phyloP scores from a whole-genome alignment of 2,797 vertebrate species.

The Coilia nasus region DNA sequence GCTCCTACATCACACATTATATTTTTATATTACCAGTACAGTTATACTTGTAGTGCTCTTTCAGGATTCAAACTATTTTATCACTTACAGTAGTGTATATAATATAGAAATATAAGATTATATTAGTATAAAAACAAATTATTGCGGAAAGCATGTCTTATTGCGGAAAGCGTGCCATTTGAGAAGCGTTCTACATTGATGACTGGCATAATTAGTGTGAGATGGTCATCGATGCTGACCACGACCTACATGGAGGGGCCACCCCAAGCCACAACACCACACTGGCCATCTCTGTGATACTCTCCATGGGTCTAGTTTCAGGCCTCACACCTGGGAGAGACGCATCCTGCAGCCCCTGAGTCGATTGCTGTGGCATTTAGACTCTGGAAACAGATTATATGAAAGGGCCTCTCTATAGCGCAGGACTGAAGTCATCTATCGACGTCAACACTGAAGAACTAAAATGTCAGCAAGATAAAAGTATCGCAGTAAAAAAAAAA shows the following conservation, averaged over 20 bases:
- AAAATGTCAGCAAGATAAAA: conserved; percentile 12
- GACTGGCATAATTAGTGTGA: not conserved
- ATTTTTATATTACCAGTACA: too few species aligned
- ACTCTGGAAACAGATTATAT: not conserved
- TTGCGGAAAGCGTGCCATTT: not conserved
- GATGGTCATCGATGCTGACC: not conserved
- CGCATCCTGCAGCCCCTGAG: not conserved
- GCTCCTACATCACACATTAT: too few species aligned
- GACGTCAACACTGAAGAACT: not conserved
- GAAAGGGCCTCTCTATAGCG: not conserved
- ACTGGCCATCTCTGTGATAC: not conserved
- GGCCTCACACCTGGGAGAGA: too few species aligned
- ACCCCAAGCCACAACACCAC: not conserved
- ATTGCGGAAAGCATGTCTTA: not conserved
- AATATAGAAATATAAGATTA: not conserved
- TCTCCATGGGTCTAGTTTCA: not conserved
- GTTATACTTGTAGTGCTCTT: not conserved
- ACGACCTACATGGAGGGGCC: not conserved
- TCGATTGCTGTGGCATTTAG: not conserved
- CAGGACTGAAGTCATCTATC: not conserved
- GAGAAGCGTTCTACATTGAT: not conserved
- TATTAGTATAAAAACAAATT: not conserved
- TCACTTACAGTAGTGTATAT: not conserved
- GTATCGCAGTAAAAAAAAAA: not conserved
- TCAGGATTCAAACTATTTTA: not conserved